Conservation (phyloP, 2,113 vertebrate genomes). For the Octodon degus region DNA sequence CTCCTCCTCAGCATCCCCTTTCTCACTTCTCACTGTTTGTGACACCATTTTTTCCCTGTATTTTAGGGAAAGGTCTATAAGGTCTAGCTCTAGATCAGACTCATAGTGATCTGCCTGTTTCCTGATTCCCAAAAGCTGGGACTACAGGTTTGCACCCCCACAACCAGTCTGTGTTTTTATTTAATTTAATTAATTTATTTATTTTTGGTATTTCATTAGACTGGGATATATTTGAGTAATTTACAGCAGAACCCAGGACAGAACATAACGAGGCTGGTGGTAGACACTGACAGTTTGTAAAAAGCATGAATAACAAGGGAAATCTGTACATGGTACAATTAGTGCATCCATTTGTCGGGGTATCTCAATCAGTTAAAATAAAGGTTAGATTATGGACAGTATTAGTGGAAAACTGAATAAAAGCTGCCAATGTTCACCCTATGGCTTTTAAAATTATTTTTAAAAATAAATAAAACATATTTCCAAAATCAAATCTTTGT, state of each 20-base stretch:
- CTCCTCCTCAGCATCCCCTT: background rate
- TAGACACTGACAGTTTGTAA: constrained; percentile 28
- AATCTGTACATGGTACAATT: constrained; percentile 22
- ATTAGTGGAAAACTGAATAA: constrained; percentile 16
- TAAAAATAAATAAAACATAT: constrained; percentile 1
- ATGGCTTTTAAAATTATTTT: constrained; percentile 52
- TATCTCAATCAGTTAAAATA: constrained; percentile 39
- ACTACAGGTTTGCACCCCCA: no score
- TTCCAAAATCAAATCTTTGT: constrained; percentile 43
- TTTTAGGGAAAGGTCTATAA: no score
- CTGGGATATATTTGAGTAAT: constrained; percentile 62
- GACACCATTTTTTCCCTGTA: no score
- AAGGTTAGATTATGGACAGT: constrained; percentile 42
- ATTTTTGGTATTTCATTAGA: constrained; percentile 70
- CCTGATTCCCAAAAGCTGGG: no score
- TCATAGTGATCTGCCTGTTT: no score
- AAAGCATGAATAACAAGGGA: constrained; percentile 27
- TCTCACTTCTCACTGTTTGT: background rate
- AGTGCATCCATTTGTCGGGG: constrained; percentile 22
- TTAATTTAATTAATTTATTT: no score
- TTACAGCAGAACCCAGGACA: constrained; percentile 54
- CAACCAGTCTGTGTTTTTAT: background rate
- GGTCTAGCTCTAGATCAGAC: no score
- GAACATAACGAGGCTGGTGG: constrained; percentile 10
- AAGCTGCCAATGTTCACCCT: constrained; percentile 28